Evolutionary conservation across 2,888 invertebrate species (phyloP), one percentile per base, ranked within the genome.

Genomic region (Platycheirus albimanus): DNA sequence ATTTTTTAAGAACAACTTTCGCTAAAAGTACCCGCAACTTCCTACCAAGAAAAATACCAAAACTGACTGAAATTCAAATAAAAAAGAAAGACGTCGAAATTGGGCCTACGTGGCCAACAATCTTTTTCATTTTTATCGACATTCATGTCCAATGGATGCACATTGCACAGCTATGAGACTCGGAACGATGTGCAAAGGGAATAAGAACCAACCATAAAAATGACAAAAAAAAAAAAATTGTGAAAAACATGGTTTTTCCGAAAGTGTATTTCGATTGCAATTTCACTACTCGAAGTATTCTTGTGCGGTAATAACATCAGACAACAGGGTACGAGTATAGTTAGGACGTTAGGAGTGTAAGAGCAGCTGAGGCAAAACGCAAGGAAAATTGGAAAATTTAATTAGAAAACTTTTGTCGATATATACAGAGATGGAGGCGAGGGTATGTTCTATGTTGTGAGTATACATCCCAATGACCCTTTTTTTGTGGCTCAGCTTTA

Each of bases 321-420:
- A 83, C 83, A 83, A 69, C 58, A 49, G 63, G 49, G 66, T 67
- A 61, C 66, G 66, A 76, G 33, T 69, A 33, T 52, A 70, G 70
- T 71, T 64, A 61, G 45, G 30, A 3, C 49, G n/a, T n/a, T n/a
- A n/a, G n/a, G n/a, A n/a, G 74, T 49, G 63, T 64, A 69, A 41
- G 69, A 74, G 72, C 81, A 83, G 83, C 83, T 83, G 83, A 78
- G 72, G 72, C 83, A 78, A 83, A 83, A 74, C 78, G 72, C 69
- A 78, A 69, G 78, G 72, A 72, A 83, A 83, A 83, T 83, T 83
- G 84, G 76, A 85, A 85, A 85, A 85, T 85, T 85, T 85, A 85
- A 85, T 85, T 85, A 85, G 85, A 85, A 85, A 85, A 85, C 77
- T 85, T 83, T 85, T 81, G 72, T 54, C 77, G 80, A 85, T 84